phyloP scores from a whole-genome alignment of 2,113 vertebrate species.

The Protomyctophum bolini region DNA sequence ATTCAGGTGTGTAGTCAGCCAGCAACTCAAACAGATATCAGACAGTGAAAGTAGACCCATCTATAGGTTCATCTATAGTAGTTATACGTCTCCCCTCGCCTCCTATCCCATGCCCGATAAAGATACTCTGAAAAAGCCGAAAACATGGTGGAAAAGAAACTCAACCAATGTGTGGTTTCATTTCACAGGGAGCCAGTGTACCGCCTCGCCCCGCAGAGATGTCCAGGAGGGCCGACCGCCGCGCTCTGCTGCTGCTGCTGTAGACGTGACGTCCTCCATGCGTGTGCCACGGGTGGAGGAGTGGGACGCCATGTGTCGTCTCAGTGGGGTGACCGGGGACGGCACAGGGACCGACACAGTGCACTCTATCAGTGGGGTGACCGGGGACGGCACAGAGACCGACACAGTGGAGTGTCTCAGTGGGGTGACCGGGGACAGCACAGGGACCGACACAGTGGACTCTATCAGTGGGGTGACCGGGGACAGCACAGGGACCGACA shows the following conservation, averaged over 20 bases:
- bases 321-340: conserved; percentile 67
- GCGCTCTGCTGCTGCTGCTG: conserved; percentile 53
- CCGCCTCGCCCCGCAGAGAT: conserved; percentile 61
- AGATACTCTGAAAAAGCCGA: too few relatives aligned
- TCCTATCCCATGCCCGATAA: too few relatives aligned
- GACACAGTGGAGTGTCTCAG: conserved; percentile 43
- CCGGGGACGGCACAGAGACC: conserved; percentile 18
- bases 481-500: conserved; percentile 54
- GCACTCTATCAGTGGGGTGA: conserved; percentile 21
- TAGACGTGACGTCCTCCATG: conserved; percentile 69
- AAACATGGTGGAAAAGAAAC: too few relatives aligned
- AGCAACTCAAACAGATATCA: too few relatives aligned
- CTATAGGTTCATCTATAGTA: too few relatives aligned
- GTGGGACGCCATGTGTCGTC: conserved; percentile 57
- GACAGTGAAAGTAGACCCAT: too few relatives aligned
- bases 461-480: too few relatives aligned
- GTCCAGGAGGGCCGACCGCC: conserved; percentile 61
- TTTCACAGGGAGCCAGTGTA: conserved; percentile 30
- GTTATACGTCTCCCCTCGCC: too few relatives aligned
- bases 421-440: neutral
- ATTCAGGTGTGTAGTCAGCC: too few relatives aligned
- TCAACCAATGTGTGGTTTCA: too few relatives aligned
- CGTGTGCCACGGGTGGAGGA: conserved; percentile 71
- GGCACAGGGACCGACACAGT: conserved; percentile 52
- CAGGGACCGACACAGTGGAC: conserved; percentile 60